phyloP scores from a whole-genome alignment of 2,113 vertebrate genomes.

The Carassius carassius region DNA sequence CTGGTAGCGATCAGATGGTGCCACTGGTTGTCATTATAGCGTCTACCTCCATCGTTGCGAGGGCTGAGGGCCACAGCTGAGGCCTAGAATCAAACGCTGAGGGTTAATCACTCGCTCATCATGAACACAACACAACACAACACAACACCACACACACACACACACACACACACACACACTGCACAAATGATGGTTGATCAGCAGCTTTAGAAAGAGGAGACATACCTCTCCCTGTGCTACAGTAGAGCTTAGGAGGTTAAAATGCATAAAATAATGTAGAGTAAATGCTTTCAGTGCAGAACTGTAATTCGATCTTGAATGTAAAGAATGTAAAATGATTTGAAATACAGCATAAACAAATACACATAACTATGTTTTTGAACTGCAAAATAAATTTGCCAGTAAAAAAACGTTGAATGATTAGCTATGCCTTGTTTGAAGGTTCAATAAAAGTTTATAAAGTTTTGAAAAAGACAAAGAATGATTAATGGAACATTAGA shows the following conservation, averaged over 20 bases:
- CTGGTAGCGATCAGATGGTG: constrained; percentile 83
- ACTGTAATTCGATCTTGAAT: background rate
- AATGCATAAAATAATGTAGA: too few species aligned
- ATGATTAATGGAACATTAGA: background rate
- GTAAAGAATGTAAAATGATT: background rate
- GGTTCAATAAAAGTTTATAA: background rate
- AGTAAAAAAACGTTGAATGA: background rate
- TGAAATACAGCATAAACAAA: background rate
- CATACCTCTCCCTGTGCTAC: too few species aligned
- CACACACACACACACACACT: background rate
- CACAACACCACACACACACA: background rate
- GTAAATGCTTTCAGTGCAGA: background rate
- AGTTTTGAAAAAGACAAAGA: background rate
- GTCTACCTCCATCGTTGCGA: constrained; percentile 77
- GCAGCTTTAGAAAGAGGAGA: background rate
- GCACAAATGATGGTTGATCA: constrained; percentile 32
- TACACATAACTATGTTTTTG: background rate
- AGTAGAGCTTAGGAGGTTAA: constrained; percentile 10
- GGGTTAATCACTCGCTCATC: constrained; percentile 36
- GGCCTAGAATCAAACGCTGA: constrained; percentile 72
- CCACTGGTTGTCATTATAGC: constrained; percentile 86
- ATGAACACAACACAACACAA: background rate
- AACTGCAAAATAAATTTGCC: background rate
- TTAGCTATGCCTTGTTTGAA: background rate
- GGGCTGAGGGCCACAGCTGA: constrained; percentile 83